Base-by-base conservation (phyloP, 64 coral and sea anemone species). In the Pocillopora damicornis region DNA sequence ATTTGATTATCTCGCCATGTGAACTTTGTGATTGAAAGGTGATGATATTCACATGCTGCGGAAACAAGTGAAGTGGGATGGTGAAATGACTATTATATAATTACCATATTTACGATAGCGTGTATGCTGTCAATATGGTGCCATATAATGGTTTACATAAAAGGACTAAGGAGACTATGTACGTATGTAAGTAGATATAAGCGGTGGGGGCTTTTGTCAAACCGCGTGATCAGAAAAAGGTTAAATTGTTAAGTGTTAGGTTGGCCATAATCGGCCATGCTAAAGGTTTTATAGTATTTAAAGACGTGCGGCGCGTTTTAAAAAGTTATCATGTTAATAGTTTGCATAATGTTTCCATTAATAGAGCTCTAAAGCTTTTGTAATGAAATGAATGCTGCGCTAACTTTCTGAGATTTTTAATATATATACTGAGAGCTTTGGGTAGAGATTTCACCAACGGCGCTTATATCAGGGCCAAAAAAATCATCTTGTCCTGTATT, bases 221-320 rank as follows among this genome's bases (percentile, higher is more conserved):
- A 10, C 22, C 22, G 20, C 22, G 64, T 71, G 20, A 30, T 7
- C 67, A 23, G 16, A 80, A 65, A 85, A 59, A 58, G 25, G 13
- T 63, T 15, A 63, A 63, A 81, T 81, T 62, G n/a, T 26, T 35
- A 81, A 23, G 2, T 30, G 42, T 51, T 51, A 7, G 2, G 2
- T 4, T 51, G 42, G 42, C 42, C 7, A 51, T 51, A 51, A 51
- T 4, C 7, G 2, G 42, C 7, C 42, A 51, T 51, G 42, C n/a
- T 30, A 10, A 77, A 81, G 58, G 30, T 35, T 81, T 62, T 81
- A 60, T 73, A 58, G 57, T 85, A 73, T 85, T 85, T 85, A 85
- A 85, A 11, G 58, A 58, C 58, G 18, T 45, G 22, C 42, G 63
- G 36, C 36, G 61, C 64, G 63, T 58, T 83, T 83, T 83, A 15